Evolutionary conservation across 2,888 invertebrate genomes (phyloP).

Genomic region (Rhodophaea formosa): DNA sequence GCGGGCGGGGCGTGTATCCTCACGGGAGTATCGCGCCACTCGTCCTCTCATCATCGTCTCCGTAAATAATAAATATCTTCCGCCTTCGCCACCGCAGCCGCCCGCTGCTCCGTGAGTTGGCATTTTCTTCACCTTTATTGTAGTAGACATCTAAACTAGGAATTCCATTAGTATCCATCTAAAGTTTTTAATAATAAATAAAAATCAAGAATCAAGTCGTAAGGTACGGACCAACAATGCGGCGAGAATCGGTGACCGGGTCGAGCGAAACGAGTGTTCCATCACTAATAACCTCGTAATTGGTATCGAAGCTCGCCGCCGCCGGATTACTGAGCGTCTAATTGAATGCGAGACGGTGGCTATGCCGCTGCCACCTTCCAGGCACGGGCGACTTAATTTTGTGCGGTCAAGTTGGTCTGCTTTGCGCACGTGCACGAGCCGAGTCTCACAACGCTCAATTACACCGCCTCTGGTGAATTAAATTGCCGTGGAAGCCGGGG

Average conservation of each 20-base stretch:
- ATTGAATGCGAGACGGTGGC: slow-evolving; percentile 77
- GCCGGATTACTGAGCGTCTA: slow-evolving; percentile 80
- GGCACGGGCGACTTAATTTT: slow-evolving; percentile 59
- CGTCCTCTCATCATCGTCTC: slow-evolving; percentile 64
- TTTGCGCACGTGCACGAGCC: slow-evolving; percentile 63
- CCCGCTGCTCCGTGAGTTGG: slow-evolving; percentile 48
- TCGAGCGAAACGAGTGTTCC: slow-evolving; percentile 58
- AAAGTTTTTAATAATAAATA: neutral
- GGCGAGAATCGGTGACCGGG: slow-evolving; percentile 40
- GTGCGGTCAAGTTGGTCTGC: slow-evolving; percentile 73
- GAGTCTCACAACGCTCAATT: slow-evolving; percentile 59
- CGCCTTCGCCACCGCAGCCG: slow-evolving; percentile 33
- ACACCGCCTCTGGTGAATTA: slow-evolving; percentile 65
- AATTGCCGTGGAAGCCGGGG: slow-evolving; percentile 58
- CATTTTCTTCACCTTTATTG: slow-evolving; percentile 48
- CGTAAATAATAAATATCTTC: slow-evolving; percentile 73
- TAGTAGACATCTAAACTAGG: slow-evolving; percentile 30
- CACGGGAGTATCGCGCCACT: slow-evolving; percentile 61
- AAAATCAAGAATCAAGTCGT: slow-evolving; percentile 36
- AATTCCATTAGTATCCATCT: neutral
- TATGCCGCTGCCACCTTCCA: slow-evolving; percentile 44
- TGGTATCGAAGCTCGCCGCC: slow-evolving; percentile 80
- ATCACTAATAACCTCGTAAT: slow-evolving; percentile 79
- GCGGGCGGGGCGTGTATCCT: slow-evolving; percentile 56
- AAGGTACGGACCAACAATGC: slow-evolving; percentile 30